Evolutionary conservation across 1,140 invertebrate species (phyloP).

Genomic region (Drosophila sproati): DNA sequence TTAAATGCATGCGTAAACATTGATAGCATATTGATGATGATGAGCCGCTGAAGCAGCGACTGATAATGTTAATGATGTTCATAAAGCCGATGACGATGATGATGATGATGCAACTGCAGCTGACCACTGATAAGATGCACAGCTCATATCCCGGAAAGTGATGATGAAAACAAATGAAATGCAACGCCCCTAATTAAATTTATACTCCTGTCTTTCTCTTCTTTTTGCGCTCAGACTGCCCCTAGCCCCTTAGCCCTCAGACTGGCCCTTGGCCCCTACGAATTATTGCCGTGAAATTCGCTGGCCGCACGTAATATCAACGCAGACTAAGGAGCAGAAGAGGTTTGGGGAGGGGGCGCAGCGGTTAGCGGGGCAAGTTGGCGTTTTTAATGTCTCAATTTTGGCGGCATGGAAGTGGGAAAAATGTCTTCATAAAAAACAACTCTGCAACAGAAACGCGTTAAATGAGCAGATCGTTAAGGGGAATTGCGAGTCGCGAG

Average conservation of each 20-base stretch:
- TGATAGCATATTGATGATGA: slow-evolving; percentile 77
- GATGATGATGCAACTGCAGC: slow-evolving; percentile 68
- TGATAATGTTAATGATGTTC: slow-evolving; percentile 25
- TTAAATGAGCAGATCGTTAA: slow-evolving; percentile 82
- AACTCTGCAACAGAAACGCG: slow-evolving; percentile 67
- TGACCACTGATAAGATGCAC: slow-evolving; percentile 68
- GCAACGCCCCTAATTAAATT: slow-evolving; percentile 80
- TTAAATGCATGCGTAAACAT: slow-evolving; percentile 80
- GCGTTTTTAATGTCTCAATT: slow-evolving; percentile 80
- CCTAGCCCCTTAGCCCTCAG: neutral
- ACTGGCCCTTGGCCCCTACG: neutral
- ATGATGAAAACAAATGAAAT: slow-evolving; percentile 77
- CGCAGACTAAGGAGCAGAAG: neutral
- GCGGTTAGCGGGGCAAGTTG: slow-evolving; percentile 28
- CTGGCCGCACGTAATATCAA: slow-evolving; percentile 24
- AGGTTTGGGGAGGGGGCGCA: neutral
- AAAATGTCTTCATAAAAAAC: slow-evolving; percentile 78
- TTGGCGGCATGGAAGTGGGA: slow-evolving; percentile 53
- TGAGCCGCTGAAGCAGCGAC: slow-evolving; percentile 14
- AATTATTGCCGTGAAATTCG: slow-evolving; percentile 6
- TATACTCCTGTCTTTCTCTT: slow-evolving; percentile 12
- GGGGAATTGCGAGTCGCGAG: slow-evolving; percentile 61
- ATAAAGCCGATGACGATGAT: slow-evolving; percentile 16
- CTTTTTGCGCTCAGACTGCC: slow-evolving; percentile 34
- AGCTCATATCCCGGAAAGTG: slow-evolving; percentile 25